Base-by-base conservation (phyloP, 2,888 invertebrate species). In the Ormyrus nitidulus region DNA sequence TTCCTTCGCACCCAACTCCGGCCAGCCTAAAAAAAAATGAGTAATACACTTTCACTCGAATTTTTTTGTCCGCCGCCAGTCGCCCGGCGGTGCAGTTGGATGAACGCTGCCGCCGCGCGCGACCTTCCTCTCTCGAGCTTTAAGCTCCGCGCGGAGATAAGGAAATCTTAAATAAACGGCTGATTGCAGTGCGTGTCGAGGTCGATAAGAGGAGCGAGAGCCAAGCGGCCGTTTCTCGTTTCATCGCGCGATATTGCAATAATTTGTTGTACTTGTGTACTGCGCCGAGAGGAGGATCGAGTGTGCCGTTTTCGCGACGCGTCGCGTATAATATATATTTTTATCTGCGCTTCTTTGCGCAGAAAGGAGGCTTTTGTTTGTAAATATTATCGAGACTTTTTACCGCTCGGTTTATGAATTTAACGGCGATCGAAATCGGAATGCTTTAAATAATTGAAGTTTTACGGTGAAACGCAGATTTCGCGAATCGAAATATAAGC, bases 161-260 rank as follows among this genome's bases (percentile, higher is more conserved):
- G 72, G 53, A 64, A 73, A 64, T 61, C 62, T 64, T 73, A 73
- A 73, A 73, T 64, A 54, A 65, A 53, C 44, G 62, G 46, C 13
- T 46, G 70, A 72, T 72, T 72, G 72, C 46, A 19, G 13, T 62
- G 11, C 44, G 54, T 54, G 53, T 48, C 72, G 48, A 73, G 64
- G 64, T 54, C 72, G 72, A 73, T 73, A 73, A 72, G 62, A 72
- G 34, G 13, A 13, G 5, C n/a, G 46, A 44, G 46, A 44, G 19
- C 46, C 44, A 6, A 54, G 6, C 54, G 19, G 19, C 19, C n/a
- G 59, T 71, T 71, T 71, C 71, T 58, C 13, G 48, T 71, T 71
- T 59, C 61, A 34, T 71, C 48, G 48, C 51, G 19, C 53, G 44
- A 34, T 53, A 34, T 53, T 59, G 59, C 59, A 6, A 59, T 58